Evolutionary conservation across 2,888 invertebrate species (phyloP), one percentile per base, ranked within the genome.

Genomic region (Athrips mouffetella): DNA sequence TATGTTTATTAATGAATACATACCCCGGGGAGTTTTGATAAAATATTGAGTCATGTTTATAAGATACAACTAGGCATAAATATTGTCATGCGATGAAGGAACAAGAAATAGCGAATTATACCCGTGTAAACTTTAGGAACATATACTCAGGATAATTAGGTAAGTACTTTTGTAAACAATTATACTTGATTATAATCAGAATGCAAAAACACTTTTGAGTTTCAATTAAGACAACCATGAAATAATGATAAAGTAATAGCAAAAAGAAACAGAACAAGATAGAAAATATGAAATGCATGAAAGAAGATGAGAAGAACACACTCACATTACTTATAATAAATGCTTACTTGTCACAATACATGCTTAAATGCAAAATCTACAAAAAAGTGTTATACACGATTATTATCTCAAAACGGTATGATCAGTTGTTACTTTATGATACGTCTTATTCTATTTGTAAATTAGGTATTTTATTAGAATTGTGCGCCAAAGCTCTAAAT

Each of bases 301-400:
- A 65, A 62, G 65, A 66, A 75, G 61, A 67, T 62, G 64, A 76
- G 65, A 76, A 83, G 77, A 80, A 76, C 80, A 85, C 84, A 80
- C 76, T 76, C 78, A 84, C 83, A 65, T 76, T 78, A 79, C 25
- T 41, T 41, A 35, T 45, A 35, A 77, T 80, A 82, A 73, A 81
- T 66, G 72, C 65, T 65, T 61, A 72, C 65, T 65, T 61, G 65
- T 79, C 84, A 86, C 83, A 79, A 85, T 87, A 87, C 84, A 84
- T 81, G 79, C 76, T 79, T 85, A 86, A 74, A 86, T 84, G 82
- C 76, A 82, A 86, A 82, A 80, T 72, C 87, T 87, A 87, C 87
- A 73, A 81, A 83, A 62, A 82, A 76, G 73, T 80, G 77, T 79
- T 80, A 83, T 74, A 85, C 74, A 80, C 79, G 83, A 83, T 83